A percentile compares a stretch with the other conserved stretches of the same genome.
These are phyloP conservation scores for Pituophis catenifer DNA, from an alignment of 2,113 vertebrate genomes.

Conservation along the genomic window DNA sequence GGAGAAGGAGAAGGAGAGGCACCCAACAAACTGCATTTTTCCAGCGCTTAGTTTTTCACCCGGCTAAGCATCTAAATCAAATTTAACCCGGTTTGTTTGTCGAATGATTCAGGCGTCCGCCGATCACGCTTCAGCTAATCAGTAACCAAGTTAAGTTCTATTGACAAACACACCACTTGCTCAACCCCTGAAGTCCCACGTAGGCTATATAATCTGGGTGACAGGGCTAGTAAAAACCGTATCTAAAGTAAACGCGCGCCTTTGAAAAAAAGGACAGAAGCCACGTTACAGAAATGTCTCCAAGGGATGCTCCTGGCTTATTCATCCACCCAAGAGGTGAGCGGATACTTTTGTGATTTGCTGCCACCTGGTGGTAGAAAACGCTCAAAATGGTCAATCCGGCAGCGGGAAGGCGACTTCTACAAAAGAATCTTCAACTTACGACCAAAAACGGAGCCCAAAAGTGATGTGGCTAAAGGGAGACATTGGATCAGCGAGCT, in stretches of 20 bases:
- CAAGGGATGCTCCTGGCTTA: not conserved
- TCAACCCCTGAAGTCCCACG: not conserved
- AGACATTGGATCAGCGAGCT: too few relatives aligned
- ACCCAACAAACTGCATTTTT: too few relatives aligned
- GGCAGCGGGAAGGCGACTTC: not conserved
- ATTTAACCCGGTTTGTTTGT: not conserved
- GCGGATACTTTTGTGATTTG: not conserved
- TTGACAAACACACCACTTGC: not conserved
- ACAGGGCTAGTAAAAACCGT: not conserved
- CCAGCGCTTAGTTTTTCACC: not conserved
- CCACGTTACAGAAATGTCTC: not conserved
- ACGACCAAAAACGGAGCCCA: not conserved
- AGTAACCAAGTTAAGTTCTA: not conserved
- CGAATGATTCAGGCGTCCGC: not conserved
- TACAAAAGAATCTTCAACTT: not conserved
- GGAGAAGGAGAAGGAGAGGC: rapidly evolving
- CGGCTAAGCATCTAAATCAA: not conserved
- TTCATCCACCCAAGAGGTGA: rapidly evolving
- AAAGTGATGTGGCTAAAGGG: not conserved
- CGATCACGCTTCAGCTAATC: not conserved
- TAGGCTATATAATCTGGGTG: not conserved
- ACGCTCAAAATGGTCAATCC: not conserved
- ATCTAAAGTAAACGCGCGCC: not conserved
- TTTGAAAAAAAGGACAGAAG: not conserved
- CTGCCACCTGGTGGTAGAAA: not conserved